These are phyloP conservation scores for Nymphicus hollandicus DNA, from an alignment of 2,113 vertebrate species.

Conservation along the genomic window DNA sequence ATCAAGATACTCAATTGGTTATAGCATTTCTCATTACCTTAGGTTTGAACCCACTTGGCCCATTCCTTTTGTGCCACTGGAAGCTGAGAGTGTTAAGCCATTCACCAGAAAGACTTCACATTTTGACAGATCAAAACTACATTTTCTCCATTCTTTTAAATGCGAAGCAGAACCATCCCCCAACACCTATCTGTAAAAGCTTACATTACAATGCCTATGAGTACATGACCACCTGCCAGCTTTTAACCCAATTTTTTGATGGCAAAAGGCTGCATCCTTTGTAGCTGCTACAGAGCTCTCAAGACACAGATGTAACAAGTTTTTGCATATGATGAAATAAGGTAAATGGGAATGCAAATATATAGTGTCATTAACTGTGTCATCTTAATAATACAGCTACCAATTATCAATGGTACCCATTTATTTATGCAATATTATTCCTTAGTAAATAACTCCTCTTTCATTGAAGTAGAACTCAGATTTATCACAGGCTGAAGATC, in stretches of 20 bases:
- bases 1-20: background rate
- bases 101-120: background rate
- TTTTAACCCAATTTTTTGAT: background rate
- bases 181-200: background rate
- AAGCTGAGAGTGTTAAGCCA: fast-evolving
- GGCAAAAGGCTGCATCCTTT: background rate
- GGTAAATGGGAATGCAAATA: background rate
- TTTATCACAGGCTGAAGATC: background rate
- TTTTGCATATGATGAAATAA: background rate
- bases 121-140: background rate
- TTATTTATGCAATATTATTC: background rate
- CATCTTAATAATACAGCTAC: background rate
- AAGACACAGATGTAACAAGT: background rate
- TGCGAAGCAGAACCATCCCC: background rate
- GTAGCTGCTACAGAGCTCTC: background rate
- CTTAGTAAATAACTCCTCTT: background rate
- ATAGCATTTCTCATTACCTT: background rate
- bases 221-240: background rate
- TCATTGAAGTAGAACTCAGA: background rate
- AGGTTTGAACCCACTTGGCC: background rate
- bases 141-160: background rate
- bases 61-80: background rate
- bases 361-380: background rate
- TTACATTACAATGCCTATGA: background rate
- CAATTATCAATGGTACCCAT: background rate